These are phyloP conservation scores for Drosophila nigrodunni DNA, from an alignment of 1,140 invertebrate genomes.

Conservation along the genomic window DNA sequence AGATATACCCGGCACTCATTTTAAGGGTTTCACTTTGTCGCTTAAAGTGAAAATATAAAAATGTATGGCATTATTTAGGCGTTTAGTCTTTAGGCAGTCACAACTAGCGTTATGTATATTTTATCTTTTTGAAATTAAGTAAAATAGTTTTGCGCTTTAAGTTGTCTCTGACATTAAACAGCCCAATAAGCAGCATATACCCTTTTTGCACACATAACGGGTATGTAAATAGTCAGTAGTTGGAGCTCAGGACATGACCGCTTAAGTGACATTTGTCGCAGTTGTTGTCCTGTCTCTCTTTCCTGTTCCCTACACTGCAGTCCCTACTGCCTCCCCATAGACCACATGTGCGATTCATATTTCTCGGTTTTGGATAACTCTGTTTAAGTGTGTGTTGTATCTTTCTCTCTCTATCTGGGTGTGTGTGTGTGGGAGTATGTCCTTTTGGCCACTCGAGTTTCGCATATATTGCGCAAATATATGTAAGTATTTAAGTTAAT, in stretches of 20 bases:
- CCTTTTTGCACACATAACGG: too few species aligned
- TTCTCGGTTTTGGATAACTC: conserved; percentile 69
- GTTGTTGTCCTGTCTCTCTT: conserved; percentile 42
- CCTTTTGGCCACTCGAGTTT: conserved; percentile 39
- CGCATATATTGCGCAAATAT: conserved; percentile 34
- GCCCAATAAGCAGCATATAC: too few species aligned
- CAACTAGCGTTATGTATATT: too few species aligned
- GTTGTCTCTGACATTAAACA: too few species aligned
- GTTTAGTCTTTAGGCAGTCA: too few species aligned
- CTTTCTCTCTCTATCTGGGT: background rate
- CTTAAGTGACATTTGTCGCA: conserved; percentile 73
- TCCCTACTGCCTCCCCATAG: conserved; percentile 13
- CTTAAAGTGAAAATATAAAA: too few species aligned
- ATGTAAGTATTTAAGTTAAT: conserved; percentile 75
- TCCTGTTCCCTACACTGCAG: background rate
- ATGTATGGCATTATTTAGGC: too few species aligned
- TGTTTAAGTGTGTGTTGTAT: conserved; percentile 45
- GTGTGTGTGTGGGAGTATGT: background rate
- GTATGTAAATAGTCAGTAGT: conserved; percentile 20
- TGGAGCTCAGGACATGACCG: conserved; percentile 38
- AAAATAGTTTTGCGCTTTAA: too few species aligned
- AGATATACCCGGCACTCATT: too few species aligned
- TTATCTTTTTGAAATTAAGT: too few species aligned
- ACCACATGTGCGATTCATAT: conserved; percentile 54
- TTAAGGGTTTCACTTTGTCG: too few species aligned